Evolutionary conservation across 2,113 vertebrate species (phyloP).

Genomic region (Kryptolebias marmoratus): DNA sequence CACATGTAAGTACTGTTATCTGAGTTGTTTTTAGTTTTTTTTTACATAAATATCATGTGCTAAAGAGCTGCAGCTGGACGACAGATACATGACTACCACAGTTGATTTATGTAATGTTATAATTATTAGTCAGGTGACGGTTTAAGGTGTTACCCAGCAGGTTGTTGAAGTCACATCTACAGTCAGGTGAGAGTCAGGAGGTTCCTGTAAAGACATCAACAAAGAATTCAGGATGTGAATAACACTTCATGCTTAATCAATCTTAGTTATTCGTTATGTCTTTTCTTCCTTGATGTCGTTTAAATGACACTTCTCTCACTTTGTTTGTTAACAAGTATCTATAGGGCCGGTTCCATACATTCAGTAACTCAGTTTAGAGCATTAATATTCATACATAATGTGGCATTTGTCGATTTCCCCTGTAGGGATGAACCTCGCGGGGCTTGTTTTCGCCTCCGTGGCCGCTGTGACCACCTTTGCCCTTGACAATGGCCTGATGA

Average conservation of each 20-base stretch:
- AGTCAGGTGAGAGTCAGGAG: slow-evolving; percentile 41
- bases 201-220: not conserved
- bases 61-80: not conserved
- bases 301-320: too few relatives aligned
- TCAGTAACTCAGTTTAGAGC: too few relatives aligned
- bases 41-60: too few relatives aligned
- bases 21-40: too few relatives aligned
- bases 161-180: slow-evolving; percentile 23
- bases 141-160: slow-evolving; percentile 19
- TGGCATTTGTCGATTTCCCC: not conserved
- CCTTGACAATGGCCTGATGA: slow-evolving; percentile 90
- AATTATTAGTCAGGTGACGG: slow-evolving; percentile 4
- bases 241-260: not conserved
- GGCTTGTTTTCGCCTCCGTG: slow-evolving; percentile 49
- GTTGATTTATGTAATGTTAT: too few relatives aligned
- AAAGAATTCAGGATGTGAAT: not conserved
- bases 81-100: too few relatives aligned
- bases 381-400: too few relatives aligned
- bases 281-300: not conserved
- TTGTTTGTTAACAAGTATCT: too few relatives aligned
- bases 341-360: too few relatives aligned
- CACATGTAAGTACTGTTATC: not conserved
- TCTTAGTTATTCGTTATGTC: accelerated
- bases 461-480: slow-evolving; percentile 58
- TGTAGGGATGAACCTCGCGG: slow-evolving; percentile 53